Conservation (phyloP, 2,797 vertebrate species). For the Enteromius paludinosus region DNA sequence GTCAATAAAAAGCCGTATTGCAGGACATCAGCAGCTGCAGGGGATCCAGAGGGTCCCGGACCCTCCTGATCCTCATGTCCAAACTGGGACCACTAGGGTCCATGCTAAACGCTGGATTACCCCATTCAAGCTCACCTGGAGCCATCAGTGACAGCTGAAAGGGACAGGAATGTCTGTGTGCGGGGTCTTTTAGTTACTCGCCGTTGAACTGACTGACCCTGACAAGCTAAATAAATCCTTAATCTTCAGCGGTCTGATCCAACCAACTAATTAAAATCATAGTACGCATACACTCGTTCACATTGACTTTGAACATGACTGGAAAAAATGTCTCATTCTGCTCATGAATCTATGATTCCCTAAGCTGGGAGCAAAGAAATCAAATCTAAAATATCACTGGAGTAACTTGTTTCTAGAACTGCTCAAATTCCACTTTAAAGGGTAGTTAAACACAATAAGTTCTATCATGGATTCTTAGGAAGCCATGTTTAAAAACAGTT, state of each 20-base stretch:
- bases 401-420: not conserved
- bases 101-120: constrained; percentile 64
- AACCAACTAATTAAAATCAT: constrained; percentile 39
- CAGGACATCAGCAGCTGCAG: constrained; percentile 76
- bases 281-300: constrained; percentile 1
- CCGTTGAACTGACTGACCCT: constrained; percentile 40
- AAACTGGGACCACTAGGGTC: constrained; percentile 56
- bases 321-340: not conserved
- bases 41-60: constrained; percentile 55
- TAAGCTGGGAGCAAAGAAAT: not conserved
- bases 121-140: constrained; percentile 72
- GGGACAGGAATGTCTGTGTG: constrained; percentile 39
- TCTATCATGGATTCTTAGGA: constrained; percentile 10
- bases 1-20: constrained; percentile 48
- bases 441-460: not conserved
- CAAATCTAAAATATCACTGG: not conserved
- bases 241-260: constrained; percentile 26
- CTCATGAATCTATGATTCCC: not conserved
- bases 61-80: constrained; percentile 34
- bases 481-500: constrained; percentile 41
- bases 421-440: not conserved
- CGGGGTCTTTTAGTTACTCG: not conserved
- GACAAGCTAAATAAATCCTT: constrained; percentile 51
- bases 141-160: constrained; percentile 77
- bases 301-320: not conserved